These are phyloP conservation scores for Heliconius sara DNA, from an alignment of 2,888 invertebrate genomes.

Conservation along the genomic window DNA sequence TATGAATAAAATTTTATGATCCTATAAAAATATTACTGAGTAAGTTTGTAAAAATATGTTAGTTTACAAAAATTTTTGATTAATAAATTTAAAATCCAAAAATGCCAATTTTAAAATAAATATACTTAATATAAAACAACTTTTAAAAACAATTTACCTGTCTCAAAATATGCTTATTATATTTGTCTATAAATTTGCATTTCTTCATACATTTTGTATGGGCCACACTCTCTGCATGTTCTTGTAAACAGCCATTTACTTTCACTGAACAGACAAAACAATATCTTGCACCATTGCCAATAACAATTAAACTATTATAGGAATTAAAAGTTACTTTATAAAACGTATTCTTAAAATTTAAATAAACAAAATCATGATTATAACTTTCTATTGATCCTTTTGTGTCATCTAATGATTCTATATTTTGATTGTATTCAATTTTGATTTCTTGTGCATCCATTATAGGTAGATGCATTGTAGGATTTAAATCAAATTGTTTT, in stretches of 20 bases:
- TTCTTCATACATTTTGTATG: slow-evolving; percentile 51
- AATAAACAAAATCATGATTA: slow-evolving; percentile 49
- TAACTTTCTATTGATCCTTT: slow-evolving; percentile 30
- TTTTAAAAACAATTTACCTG: slow-evolving; percentile 54
- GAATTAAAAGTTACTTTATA: slow-evolving; percentile 47
- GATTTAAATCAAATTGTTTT: slow-evolving; percentile 12
- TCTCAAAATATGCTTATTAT: slow-evolving; percentile 54
- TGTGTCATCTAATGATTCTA: background rate
- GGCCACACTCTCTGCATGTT: slow-evolving; percentile 44
- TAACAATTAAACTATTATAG: slow-evolving; percentile 48
- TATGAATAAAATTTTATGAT: too few relatives aligned
- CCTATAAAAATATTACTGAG: too few relatives aligned
- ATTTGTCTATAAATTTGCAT: slow-evolving; percentile 54
- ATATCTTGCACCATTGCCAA: slow-evolving; percentile 49
- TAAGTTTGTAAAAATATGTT: too few relatives aligned
- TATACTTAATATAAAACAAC: background rate
- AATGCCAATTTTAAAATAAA: background rate
- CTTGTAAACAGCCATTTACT: slow-evolving; percentile 26
- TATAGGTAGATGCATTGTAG: background rate
- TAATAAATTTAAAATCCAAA: too few relatives aligned
- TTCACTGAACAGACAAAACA: slow-evolving; percentile 48
- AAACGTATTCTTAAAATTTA: slow-evolving; percentile 50
- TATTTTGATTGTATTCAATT: slow-evolving; percentile 4
- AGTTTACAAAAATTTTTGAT: too few relatives aligned
- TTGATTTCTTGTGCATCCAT: background rate